phyloP scores from a whole-genome alignment of 2,888 invertebrate species.

The Parochlus steinenii region DNA sequence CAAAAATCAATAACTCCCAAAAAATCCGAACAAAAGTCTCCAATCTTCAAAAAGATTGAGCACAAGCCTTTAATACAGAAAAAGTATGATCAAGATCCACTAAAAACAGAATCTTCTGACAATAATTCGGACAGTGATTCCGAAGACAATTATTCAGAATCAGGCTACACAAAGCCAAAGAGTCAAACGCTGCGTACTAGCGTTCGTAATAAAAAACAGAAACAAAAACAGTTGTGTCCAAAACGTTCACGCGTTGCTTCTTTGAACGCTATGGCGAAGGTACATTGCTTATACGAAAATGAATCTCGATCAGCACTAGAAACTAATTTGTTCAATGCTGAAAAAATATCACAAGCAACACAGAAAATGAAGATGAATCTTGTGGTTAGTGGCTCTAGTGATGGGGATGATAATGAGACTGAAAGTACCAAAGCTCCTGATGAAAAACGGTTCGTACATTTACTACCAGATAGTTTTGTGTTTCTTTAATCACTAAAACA shows the following conservation, averaged over 20 bases:
- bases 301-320: slow-evolving; percentile 60
- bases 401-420: slow-evolving; percentile 18
- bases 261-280: slow-evolving; percentile 75
- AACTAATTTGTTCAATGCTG: slow-evolving; percentile 35
- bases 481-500: not conserved
- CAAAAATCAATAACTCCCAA: not conserved
- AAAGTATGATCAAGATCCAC: slow-evolving; percentile 4
- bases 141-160: too few relatives aligned
- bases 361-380: slow-evolving; percentile 15
- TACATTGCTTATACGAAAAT: slow-evolving; percentile 80
- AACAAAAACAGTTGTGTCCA: slow-evolving; percentile 39
- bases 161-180: slow-evolving; percentile 6
- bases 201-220: slow-evolving; percentile 1
- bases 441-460: slow-evolving; percentile 1
- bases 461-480: not conserved
- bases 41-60: not conserved
- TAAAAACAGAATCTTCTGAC: not conserved
- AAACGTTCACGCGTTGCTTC: slow-evolving; percentile 78
- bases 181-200: not conserved
- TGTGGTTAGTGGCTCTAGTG: slow-evolving; percentile 15
- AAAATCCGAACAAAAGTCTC: not conserved
- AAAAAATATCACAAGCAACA: slow-evolving; percentile 14
- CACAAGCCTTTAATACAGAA: not conserved
- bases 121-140: slow-evolving; percentile 1
- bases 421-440: slow-evolving; percentile 13